phyloP scores from a whole-genome alignment of 2,888 invertebrate species.

The Acrobeloides nanus region DNA sequence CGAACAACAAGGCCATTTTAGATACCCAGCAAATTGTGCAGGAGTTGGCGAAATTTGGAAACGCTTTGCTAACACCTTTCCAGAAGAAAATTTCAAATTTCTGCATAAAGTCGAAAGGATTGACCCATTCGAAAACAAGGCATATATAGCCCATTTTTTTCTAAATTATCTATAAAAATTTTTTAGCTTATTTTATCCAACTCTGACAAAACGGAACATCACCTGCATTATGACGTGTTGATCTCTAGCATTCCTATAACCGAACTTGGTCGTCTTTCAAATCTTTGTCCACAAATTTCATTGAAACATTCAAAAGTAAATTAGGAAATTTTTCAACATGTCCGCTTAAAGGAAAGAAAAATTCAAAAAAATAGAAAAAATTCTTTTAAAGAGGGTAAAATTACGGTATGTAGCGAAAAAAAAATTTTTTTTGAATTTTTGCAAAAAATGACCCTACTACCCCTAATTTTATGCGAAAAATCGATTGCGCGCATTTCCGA shows the following conservation, averaged over 20 bases:
- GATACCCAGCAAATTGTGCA: conserved; percentile 31
- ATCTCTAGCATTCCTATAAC: conserved; percentile 41
- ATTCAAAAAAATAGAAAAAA: no score
- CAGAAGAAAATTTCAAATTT: conserved; percentile 24
- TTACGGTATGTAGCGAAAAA: no score
- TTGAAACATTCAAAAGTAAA: conserved; percentile 33
- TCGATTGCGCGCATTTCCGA: no score
- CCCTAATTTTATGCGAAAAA: no score
- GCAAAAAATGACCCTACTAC: no score
- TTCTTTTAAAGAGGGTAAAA: no score
- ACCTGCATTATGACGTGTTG: conserved; percentile 20
- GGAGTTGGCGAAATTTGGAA: conserved; percentile 37
- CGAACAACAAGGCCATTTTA: conserved; percentile 3
- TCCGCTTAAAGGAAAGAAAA: neutral
- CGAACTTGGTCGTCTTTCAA: conserved; percentile 21
- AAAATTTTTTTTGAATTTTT: no score
- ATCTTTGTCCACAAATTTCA: conserved; percentile 16
- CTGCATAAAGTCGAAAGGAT: conserved; percentile 20
- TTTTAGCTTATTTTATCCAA: no score
- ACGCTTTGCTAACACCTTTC: conserved; percentile 19
- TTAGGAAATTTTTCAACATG: no score
- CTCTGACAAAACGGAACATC: no score
- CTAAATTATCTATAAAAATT: no score
- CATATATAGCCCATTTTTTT: no score
- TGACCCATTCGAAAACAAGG: conserved; percentile 23